A percentile compares a stretch with the other conserved stretches of the same genome.
Conservation (phyloP, 2,888 invertebrate genomes). For the Pyrochroa serraticornis region DNA sequence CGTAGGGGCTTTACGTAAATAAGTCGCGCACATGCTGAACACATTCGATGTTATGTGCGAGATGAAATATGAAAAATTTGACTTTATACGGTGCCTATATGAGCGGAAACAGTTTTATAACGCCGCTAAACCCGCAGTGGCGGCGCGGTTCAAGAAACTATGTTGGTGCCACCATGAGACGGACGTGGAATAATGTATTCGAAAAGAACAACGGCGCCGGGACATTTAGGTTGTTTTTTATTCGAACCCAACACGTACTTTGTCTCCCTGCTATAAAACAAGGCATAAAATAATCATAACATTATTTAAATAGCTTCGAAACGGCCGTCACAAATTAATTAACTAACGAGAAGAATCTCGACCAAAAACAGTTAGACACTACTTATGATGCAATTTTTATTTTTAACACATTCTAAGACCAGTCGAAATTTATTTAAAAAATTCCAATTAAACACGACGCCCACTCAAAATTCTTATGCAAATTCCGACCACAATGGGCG, state of each 20-base stretch:
- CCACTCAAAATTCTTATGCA: no score
- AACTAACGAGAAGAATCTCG: not conserved
- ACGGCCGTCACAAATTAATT: conserved; percentile 9
- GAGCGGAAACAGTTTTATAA: conserved; percentile 26
- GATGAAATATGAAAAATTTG: conserved; percentile 29
- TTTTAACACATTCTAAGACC: no score
- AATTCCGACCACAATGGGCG: no score
- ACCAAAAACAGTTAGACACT: not conserved
- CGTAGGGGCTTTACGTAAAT: conserved; percentile 19
- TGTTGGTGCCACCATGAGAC: conserved; percentile 1
- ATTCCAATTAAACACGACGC: no score
- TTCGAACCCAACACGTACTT: conserved; percentile 13
- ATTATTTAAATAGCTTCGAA: conserved; percentile 9
- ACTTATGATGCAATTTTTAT: not conserved
- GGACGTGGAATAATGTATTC: conserved; percentile 22
- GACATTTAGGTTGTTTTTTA: conserved; percentile 19
- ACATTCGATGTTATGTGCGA: conserved; percentile 21
- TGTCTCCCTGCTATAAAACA: conserved; percentile 16
- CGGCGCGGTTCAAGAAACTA: conserved; percentile 1
- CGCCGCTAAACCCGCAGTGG: conserved; percentile 17
- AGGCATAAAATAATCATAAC: conserved; percentile 15
- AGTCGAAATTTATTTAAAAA: no score
- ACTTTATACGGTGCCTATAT: conserved; percentile 19
- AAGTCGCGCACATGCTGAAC: conserved; percentile 27
- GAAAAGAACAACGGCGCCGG: conserved; percentile 13